Evolutionary conservation across 2,888 invertebrate species (phyloP).

Genomic region (Scaptomyza reducta): DNA sequence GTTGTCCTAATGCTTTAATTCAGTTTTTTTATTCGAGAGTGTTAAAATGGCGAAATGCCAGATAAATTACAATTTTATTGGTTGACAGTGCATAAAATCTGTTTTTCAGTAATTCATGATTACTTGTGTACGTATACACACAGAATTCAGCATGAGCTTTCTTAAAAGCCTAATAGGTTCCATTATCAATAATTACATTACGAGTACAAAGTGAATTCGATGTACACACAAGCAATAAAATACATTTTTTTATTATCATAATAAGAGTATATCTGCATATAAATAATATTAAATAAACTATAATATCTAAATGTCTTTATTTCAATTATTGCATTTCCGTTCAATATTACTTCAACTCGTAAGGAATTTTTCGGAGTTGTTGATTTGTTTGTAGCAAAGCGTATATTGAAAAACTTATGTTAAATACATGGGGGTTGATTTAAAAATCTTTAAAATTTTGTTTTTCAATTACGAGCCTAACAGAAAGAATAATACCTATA

Average conservation of each 20-base stretch:
- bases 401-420: background rate
- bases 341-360: slow-evolving; percentile 2
- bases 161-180: slow-evolving; percentile 37
- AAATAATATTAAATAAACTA: slow-evolving; percentile 14
- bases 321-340: slow-evolving; percentile 1
- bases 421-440: slow-evolving; percentile 5
- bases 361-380: background rate
- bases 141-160: slow-evolving; percentile 71
- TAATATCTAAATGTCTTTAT: slow-evolving; percentile 13
- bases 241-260: slow-evolving; percentile 21
- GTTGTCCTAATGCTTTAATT: background rate
- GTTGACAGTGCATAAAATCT: slow-evolving; percentile 2
- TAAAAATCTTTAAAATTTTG: slow-evolving; percentile 4
- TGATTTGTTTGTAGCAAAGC: background rate
- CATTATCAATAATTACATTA: slow-evolving; percentile 15
- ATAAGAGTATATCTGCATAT: slow-evolving; percentile 6
- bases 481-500: slow-evolving; percentile 4
- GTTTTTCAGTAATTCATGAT: slow-evolving; percentile 1
- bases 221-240: slow-evolving; percentile 47
- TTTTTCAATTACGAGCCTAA: slow-evolving; percentile 4
- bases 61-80: background rate
- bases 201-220: slow-evolving; percentile 47
- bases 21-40: background rate
- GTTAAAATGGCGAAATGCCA: background rate
- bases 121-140: slow-evolving; percentile 28